Base-by-base conservation (phyloP, 2,888 invertebrate species). In the Pandemis heparana region DNA sequence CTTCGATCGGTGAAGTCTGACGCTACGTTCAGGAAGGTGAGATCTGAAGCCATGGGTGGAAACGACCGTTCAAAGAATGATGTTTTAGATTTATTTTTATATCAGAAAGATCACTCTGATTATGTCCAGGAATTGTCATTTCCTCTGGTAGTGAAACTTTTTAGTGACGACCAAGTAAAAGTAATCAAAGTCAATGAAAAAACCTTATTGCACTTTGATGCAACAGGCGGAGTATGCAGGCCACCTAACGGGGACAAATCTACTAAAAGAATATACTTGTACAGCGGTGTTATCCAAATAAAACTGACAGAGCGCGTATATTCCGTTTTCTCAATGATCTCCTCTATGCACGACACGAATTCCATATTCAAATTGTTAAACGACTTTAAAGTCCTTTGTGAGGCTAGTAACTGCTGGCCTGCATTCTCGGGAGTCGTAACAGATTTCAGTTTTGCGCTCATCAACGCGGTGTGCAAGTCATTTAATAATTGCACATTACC, bases 161-260 rank as follows among this genome's bases (percentile, higher is more conserved):
- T 60, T 6, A 38, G 43, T 53, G 8, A 59, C 14, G 56, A 56
- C 10, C 18, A 59, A 9, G 41, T 41, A 41, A 41, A 41, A 8
- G 60, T 43, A 6, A 60, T 46, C 5, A 56, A 46, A 46, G 10
- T 9, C 4, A 60, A n/a, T 43, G 56, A 56, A 66, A 65, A 66
- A 66, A 41, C 53, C 18, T 4, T 66, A 32, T 68, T 68, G 67
- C 67, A 60, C 10, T 60, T 68, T 38, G 59, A 67, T 23, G 67
- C 67, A 56, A 67, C 59, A 67, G 67, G 59, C 5, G 43, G 67
- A 59, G 67, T 67, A 1, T 67, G 67, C 43, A 56, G 67, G 43
- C 41, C 43, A 23, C 59, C 67, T 59, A 67, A 67, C 43, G 67
- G 67, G 23, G 67, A 67, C 9, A 43, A 43, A 14, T 59, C 56